These are phyloP conservation scores for Itoplectis maculator DNA, from an alignment of 2,888 invertebrate species.

Conservation along the genomic window DNA sequence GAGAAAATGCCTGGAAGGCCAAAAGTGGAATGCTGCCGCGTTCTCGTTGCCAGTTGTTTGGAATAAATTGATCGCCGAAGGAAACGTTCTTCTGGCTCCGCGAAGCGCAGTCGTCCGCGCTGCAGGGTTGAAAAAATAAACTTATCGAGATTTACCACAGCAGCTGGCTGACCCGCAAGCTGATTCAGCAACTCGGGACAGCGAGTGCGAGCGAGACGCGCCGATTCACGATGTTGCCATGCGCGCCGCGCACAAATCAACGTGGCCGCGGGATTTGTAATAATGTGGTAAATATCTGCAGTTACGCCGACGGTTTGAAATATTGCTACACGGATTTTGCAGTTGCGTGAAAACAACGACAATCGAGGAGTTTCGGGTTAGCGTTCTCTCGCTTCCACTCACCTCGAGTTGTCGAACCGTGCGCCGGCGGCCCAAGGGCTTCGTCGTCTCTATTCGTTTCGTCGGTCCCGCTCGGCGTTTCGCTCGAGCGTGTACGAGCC, in stretches of 20 bases:
- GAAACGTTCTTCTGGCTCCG: neutral
- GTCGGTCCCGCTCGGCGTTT: neutral
- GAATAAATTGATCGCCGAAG: slow-evolving; percentile 21
- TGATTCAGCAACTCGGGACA: slow-evolving; percentile 23
- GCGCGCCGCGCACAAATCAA: no score
- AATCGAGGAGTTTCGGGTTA: neutral
- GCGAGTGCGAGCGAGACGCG: no score
- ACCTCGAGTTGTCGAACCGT: neutral
- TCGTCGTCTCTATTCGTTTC: slow-evolving; percentile 33
- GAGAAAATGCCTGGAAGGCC: neutral
- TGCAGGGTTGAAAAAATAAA: slow-evolving; percentile 47
- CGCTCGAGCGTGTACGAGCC: slow-evolving; percentile 43
- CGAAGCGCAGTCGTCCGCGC: neutral
- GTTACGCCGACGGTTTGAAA: neutral
- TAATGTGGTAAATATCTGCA: neutral
- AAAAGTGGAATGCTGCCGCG: neutral
- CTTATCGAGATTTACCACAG: slow-evolving; percentile 66
- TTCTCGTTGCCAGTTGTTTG: slow-evolving; percentile 28
- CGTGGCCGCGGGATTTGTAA: neutral
- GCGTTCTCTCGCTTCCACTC: neutral
- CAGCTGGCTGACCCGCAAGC: slow-evolving; percentile 66
- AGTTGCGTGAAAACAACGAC: neutral
- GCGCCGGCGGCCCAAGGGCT: slow-evolving; percentile 48
- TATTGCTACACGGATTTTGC: neutral
- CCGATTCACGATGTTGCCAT: no score